phyloP scores from a whole-genome alignment of 2,888 invertebrate genomes.

The Lysandra coridon region DNA sequence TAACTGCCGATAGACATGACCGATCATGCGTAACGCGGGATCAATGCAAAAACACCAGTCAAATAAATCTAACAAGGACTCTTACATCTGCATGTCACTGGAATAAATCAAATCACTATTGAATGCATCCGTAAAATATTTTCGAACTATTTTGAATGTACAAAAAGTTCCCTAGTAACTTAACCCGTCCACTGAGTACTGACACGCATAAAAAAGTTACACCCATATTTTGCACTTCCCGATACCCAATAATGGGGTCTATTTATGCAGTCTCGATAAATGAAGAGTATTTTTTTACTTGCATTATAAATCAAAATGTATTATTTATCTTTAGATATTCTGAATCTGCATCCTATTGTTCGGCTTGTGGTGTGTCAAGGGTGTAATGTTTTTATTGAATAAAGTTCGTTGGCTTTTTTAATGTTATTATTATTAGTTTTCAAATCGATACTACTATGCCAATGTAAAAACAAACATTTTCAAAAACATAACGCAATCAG shows the following conservation, averaged over 20 bases:
- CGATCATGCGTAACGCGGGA: slow-evolving; percentile 72
- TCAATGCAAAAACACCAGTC: slow-evolving; percentile 76
- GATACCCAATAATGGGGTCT: slow-evolving; percentile 77
- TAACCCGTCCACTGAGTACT: slow-evolving; percentile 68
- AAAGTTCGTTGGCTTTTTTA: slow-evolving; percentile 51
- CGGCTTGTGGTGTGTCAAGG: slow-evolving; percentile 79
- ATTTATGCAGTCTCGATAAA: slow-evolving; percentile 80
- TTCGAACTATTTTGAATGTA: slow-evolving; percentile 78
- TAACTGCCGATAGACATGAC: slow-evolving; percentile 77
- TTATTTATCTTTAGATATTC: slow-evolving; percentile 80
- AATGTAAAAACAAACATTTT: not conserved
- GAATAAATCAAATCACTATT: slow-evolving; percentile 80
- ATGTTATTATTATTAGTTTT: slow-evolving; percentile 51
- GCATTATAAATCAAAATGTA: slow-evolving; percentile 80
- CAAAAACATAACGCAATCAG: not conserved
- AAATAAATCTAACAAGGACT: slow-evolving; percentile 79
- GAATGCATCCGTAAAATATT: slow-evolving; percentile 79
- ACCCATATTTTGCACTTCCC: slow-evolving; percentile 81
- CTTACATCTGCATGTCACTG: slow-evolving; percentile 78
- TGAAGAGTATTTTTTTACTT: slow-evolving; percentile 79
- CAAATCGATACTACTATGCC: slow-evolving; percentile 34
- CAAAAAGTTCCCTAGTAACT: slow-evolving; percentile 70
- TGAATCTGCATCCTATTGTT: slow-evolving; percentile 80
- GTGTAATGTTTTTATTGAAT: slow-evolving; percentile 74
- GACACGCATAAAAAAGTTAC: slow-evolving; percentile 79